Evolutionary conservation across 2,113 vertebrate genomes (phyloP), one percentile per base, ranked within the genome.

Genomic region (Paratilapia polleni): DNA sequence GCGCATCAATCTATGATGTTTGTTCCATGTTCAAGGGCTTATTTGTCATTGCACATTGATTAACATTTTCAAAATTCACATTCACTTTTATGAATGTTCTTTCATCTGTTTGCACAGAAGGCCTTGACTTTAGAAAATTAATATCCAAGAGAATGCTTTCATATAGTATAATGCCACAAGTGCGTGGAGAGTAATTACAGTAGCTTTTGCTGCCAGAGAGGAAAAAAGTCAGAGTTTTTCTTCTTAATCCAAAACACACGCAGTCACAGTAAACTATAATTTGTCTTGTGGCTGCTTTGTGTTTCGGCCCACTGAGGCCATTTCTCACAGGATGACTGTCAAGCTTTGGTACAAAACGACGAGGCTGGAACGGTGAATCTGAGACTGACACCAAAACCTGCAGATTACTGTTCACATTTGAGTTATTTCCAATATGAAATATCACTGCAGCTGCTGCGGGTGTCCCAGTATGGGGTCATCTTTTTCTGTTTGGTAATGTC

Each of bases 351-450:
- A 9, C 34, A 62, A n/a, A 62, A 36, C 5, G 28, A 73, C 17
- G 7, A 26, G 43, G 3, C n/a, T 17, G 2, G 2, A 24, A 7
- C 8, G 14, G 61, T 9, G 38, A 78, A 66, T 49, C 52, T 79
- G 31, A 68, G 11, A 59, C 6, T 52, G 47, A 78, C 31, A 66
- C 61, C 57, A 61, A 28, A 64, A 64, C 22, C 59, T 74, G 59
- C 43, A 17, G n/a, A 59, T 20, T 20, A 11, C 15, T 26, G 43
- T n/a, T 54, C 12, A 52, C 49, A 17, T 52, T 17, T n/a, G 26
- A 54, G 47, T 73, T 54, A 73, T 73, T 73, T 73, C 68, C 68
- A 73, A 54, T 54, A 54, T 73, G 47, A 73, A 73, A 54, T 47
- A 73, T 52, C 68, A 14, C 19, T 73, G 68, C 47, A 54, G 47